Percentiles rank a stretch among this genome's conserved stretches.
Conservation (phyloP, 2,797 vertebrate species). For the Discoglossus pictus region DNA sequence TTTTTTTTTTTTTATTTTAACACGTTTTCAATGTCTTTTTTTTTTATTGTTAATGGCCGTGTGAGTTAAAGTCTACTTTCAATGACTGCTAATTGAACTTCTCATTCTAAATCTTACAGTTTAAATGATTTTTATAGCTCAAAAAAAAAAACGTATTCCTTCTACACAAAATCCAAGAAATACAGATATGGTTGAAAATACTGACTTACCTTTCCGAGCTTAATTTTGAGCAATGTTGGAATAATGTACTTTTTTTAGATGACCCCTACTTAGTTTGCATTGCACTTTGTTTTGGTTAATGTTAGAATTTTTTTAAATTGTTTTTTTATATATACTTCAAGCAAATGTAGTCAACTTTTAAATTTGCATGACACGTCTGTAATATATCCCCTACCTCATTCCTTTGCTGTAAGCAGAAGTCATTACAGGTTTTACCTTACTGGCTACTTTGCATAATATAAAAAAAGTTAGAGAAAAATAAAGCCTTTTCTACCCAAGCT, state of each 20-base stretch:
- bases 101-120: background rate
- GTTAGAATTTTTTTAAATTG: conserved; percentile 8
- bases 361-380: conserved; percentile 32
- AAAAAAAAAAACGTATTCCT: too few species aligned
- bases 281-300: conserved; percentile 41
- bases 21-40: too few species aligned
- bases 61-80: background rate
- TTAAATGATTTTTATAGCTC: background rate
- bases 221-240: background rate
- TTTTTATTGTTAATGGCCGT: background rate
- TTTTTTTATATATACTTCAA: conserved; percentile 11
- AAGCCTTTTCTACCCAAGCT: background rate
- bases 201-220: too few species aligned
- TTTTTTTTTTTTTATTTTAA: conserved; percentile 7
- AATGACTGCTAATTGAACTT: background rate
- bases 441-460: conserved; percentile 13
- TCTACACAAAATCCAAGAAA: too few species aligned
- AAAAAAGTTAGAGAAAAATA: background rate
- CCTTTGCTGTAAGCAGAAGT: conserved; percentile 19
- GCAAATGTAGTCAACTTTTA: conserved; percentile 16
- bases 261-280: conserved; percentile 12
- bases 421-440: conserved; percentile 28
- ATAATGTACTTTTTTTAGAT: conserved; percentile 2
- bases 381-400: conserved; percentile 47
- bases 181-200: too few species aligned